Evolutionary conservation across 2,113 vertebrate genomes (phyloP).

Genomic region (Phyllostomus hastatus): DNA sequence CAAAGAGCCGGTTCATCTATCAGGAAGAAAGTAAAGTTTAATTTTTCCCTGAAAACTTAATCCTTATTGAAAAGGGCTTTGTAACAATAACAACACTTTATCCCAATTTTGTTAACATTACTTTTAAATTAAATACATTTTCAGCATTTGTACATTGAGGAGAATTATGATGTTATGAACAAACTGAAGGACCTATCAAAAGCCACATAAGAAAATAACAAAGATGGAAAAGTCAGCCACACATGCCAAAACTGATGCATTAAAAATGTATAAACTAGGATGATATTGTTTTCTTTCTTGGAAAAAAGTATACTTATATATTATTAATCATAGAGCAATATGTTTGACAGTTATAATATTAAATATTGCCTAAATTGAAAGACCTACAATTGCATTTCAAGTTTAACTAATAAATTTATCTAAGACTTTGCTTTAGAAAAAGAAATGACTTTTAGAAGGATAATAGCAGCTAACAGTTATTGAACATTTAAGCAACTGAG

Average conservation of each 20-base stretch:
- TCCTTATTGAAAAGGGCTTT: background rate
- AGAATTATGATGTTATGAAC: background rate
- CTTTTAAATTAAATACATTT: background rate
- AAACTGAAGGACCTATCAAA: background rate
- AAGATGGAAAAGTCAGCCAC: background rate
- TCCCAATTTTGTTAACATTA: conserved; percentile 23
- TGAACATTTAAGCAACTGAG: background rate
- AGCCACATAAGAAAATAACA: conserved; percentile 20
- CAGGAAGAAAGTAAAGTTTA: background rate
- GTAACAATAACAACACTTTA: background rate
- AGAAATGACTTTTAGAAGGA: background rate
- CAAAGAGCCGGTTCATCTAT: background rate
- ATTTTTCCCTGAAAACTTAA: conserved; percentile 17
- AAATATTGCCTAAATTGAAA: conserved; percentile 8
- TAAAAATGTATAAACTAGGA: background rate
- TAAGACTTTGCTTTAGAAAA: conserved; percentile 33
- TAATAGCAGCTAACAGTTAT: background rate
- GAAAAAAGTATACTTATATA: background rate
- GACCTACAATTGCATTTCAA: background rate
- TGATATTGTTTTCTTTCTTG: background rate
- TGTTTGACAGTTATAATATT: conserved; percentile 11
- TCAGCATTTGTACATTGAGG: background rate
- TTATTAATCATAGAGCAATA: conserved; percentile 23
- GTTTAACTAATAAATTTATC: conserved; percentile 31
- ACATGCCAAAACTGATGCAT: background rate